Evolutionary conservation across 1,140 invertebrate species (phyloP).

Genomic region (Procambarus clarkii): DNA sequence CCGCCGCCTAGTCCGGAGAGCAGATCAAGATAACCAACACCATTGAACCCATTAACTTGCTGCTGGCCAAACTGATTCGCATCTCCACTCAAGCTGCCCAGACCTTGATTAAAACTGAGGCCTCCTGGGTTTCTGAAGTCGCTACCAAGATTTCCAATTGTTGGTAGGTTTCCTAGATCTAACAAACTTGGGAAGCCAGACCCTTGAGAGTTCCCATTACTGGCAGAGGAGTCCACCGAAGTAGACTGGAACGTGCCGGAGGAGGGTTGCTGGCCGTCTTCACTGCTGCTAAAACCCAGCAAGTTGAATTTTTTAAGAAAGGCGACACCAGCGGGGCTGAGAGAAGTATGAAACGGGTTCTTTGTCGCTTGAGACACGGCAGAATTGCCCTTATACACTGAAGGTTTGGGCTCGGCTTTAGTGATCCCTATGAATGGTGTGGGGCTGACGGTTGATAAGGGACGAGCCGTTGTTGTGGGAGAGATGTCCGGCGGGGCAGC

Average conservation of each 20-base stretch:
- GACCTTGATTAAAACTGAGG: not conserved
- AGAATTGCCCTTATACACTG: not conserved
- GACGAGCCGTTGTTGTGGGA: not conserved
- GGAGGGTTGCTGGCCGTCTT: not conserved
- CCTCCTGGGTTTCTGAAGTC: not conserved
- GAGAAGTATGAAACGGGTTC: not conserved
- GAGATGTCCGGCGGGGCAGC: not conserved
- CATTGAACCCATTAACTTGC: not conserved
- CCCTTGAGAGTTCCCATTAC: not conserved
- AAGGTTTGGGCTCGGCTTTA: not conserved
- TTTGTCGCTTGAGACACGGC: not conserved
- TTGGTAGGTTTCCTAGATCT: not conserved
- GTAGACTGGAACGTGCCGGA: not conserved
- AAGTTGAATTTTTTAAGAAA: not conserved
- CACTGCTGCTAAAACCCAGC: not conserved
- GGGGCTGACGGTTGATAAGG: not conserved
- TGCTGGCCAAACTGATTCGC: not conserved
- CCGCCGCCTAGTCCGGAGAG: not conserved
- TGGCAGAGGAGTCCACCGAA: not conserved
- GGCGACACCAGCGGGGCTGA: not conserved
- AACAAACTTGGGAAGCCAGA: not conserved
- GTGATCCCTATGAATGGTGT: not conserved
- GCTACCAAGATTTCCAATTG: not conserved
- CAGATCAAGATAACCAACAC: not conserved
- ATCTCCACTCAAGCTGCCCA: not conserved